Conservation (phyloP, 2,888 invertebrate genomes). For the Catocala fraxini region DNA sequence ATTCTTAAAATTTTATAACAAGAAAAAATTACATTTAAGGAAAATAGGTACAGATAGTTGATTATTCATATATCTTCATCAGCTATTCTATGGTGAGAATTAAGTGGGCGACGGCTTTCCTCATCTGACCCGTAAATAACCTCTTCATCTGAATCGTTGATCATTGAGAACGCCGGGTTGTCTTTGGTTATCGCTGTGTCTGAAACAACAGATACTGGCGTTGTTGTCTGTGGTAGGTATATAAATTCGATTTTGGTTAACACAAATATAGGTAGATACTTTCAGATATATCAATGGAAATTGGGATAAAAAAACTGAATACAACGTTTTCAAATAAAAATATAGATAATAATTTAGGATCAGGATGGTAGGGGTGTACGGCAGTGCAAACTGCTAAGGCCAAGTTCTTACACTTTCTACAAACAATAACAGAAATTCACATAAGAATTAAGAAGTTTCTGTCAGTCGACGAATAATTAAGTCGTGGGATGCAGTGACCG, state of each 20-base stretch:
- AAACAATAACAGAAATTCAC: conserved; percentile 13
- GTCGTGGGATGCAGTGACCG: conserved; percentile 14
- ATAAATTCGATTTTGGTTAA: not conserved
- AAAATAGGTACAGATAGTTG: conserved; percentile 50
- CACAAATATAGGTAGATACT: not conserved
- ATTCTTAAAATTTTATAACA: conserved; percentile 68
- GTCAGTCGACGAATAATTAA: conserved; percentile 4
- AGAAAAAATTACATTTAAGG: conserved; percentile 64
- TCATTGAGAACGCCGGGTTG: conserved; percentile 99
- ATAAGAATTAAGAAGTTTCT: conserved; percentile 4
- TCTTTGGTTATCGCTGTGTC: conserved; percentile 98
- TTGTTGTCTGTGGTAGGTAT: not conserved
- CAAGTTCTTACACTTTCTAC: conserved; percentile 9
- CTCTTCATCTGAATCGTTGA: conserved; percentile 99
- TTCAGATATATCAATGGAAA: not conserved
- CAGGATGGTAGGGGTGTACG: not conserved
- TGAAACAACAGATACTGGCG: conserved; percentile 73
- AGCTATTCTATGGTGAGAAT: conserved; percentile 90
- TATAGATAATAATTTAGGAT: not conserved
- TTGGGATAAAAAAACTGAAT: not conserved
- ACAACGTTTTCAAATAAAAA: not conserved
- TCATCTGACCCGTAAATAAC: conserved; percentile 98
- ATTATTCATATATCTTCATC: conserved; percentile 81
- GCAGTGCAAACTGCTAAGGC: not conserved
- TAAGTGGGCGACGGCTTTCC: conserved; percentile 94